Base-by-base conservation (phyloP, 2,113 vertebrate species). In the Bambusicola thoracicus region DNA sequence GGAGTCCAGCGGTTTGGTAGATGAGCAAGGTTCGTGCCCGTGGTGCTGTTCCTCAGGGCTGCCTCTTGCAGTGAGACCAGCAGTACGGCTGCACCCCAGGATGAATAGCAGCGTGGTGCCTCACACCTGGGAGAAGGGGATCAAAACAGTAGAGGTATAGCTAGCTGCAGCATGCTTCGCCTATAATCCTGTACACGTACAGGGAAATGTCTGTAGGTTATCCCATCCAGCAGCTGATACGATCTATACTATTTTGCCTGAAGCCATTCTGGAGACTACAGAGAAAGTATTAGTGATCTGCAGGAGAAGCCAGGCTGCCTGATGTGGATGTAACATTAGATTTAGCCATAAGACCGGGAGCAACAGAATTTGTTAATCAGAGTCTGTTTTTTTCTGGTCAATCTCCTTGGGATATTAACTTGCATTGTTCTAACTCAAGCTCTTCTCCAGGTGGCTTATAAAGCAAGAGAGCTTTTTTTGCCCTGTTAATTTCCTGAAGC, bases 401-500 rank as follows among this genome's bases (percentile, higher is more conserved):
- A 24, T 59, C 53, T 95, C 65, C 56, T 80, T 78, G 89, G 68
- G 56, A 81, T 88, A 87, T 85, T 91, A 78, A 83, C 40, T 94
- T 1, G 2, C 6, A 8, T 92, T 92, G 61, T 92, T 94, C 63
- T 91, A 89, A 83, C 56, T 75, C 40, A 12, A 13, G 53, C 48
- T 93, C 84, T 88, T 81, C 43, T 72, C 91, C 61, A 63, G 77
- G 68, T 83, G 79, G 46, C 82, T 95, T 80, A 40, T 80, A 85
- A 85, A 89, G 81, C 41, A 62, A 46, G 79, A 74, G 44, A 85
- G 49, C 25, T 62, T 89, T 53, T 68, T 78, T 81, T 83, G 1
- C 56, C 46, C n/a, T 81, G 36, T 73, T 95, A 65, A 94, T 94
- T 95, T 97, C 58, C 85, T 86, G 77, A 70, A 86, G 67, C 41